Percentiles rank a stretch among this genome's conserved stretches.
Evolutionary conservation across 2,888 invertebrate genomes (phyloP).

Genomic region (Lumbricus terrestris): DNA sequence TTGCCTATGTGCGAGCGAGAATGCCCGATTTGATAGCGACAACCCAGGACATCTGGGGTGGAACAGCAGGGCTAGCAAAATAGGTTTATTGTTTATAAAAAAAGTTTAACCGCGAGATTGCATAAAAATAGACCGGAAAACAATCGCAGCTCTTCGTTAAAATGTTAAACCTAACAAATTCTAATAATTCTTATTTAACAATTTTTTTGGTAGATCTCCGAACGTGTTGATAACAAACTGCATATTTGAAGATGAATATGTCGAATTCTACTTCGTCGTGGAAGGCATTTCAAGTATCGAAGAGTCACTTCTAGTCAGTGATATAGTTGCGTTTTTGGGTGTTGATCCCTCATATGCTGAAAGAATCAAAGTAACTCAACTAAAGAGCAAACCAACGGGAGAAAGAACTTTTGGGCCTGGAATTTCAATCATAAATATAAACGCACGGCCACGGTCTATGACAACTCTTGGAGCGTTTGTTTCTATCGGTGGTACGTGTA

Average conservation of each 20-base stretch:
- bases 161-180: no score
- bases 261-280: background rate
- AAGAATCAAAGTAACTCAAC: background rate
- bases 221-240: background rate
- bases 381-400: background rate
- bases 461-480: background rate
- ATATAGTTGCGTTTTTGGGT: background rate
- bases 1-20: no score
- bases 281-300: slow-evolving; percentile 3
- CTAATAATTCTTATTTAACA: no score
- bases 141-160: no score
- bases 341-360: background rate
- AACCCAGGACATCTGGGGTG: no score
- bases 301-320: background rate
- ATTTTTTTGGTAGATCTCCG: background rate
- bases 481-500: no score
- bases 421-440: background rate
- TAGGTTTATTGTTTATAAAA: no score
- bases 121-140: no score
- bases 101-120: no score
- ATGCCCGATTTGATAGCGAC: no score
- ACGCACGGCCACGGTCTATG: no score
- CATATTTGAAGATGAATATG: background rate
- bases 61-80: no score
- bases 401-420: background rate